Base-by-base conservation (phyloP, 2,113 vertebrate species). In the Myxocyprinus asiaticus region DNA sequence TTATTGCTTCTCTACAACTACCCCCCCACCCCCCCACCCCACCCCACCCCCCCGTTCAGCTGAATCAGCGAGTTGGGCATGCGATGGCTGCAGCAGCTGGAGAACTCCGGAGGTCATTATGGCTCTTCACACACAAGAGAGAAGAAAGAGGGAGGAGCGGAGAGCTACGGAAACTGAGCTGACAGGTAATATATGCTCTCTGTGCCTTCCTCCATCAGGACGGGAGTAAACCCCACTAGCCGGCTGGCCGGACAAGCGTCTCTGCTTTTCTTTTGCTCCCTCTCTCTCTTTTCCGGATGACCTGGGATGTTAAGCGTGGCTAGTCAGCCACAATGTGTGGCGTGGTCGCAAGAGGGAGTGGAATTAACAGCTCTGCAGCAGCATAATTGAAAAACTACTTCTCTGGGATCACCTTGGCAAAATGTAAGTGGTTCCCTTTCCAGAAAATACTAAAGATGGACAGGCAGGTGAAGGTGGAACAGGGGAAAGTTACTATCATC, bases 41-140 rank as follows among this genome's bases (percentile, higher is more conserved):
- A 85, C 74, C 88, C 89, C 91, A 89, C 86, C 88, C 90, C 92
- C 90, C 90, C 87, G 94, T 95, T 94, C 92, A 95, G 95, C 95
- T 96, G 94, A 96, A 92, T 95, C 95, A 97, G 96, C 92, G 88
- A 94, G 93, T 89, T 92, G 91, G 90, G 91, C 92, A 90, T 92
- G 90, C 93, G 91, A 94, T 94, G 95, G 95, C 95, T 96, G 95
- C 94, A 94, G 94, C 94, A 94, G 94, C 88, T 94, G 93, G 93
- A 94, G 92, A 89, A 92, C 92, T 92, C 91, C 95, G 90, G 93
- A 95, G 95, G 95, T 95, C 95, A 95, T 90, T 94, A 90, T 91
- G 90, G 94, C 92, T 94, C 91, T 93, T 91, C 89, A 92, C 88
- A 86, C 85, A 89, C 90, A 90, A 90, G 90, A 92, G 87, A 83